A percentile compares a stretch with the other conserved stretches of the same genome.
Conservation (phyloP, 2,797 vertebrate genomes). For the Oreortyx pictus region DNA sequence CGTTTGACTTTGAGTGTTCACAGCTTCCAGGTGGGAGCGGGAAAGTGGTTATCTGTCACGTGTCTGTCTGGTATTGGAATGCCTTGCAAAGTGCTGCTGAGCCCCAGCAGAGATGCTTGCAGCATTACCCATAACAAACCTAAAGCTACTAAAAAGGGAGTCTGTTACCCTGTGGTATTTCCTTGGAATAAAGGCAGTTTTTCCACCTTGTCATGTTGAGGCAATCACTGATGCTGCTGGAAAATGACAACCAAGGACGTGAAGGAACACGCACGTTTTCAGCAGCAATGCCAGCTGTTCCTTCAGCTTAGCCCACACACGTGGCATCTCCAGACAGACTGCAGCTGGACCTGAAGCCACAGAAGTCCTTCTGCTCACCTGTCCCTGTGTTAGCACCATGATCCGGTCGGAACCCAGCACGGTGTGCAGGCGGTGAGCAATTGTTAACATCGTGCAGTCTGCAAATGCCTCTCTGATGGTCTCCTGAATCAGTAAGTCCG, state of each 20-base stretch:
- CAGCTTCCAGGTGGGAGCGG: background rate
- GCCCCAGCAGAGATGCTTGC: background rate
- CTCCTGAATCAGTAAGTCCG: slow-evolving; percentile 91
- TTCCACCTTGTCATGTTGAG: background rate
- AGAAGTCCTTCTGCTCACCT: slow-evolving; percentile 78
- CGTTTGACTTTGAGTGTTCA: background rate
- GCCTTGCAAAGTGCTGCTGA: background rate
- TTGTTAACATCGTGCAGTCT: slow-evolving; percentile 93
- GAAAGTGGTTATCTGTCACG: background rate
- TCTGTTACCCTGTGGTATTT: background rate
- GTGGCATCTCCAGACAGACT: background rate
- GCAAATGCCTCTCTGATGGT: slow-evolving; percentile 91
- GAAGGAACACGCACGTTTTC: background rate
- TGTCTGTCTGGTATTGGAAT: background rate
- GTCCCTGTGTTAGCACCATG: slow-evolving; percentile 93
- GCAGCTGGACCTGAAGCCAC: background rate
- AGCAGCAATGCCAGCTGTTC: background rate
- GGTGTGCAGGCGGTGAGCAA: slow-evolving; percentile 91
- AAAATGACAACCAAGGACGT: background rate
- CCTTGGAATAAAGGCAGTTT: background rate
- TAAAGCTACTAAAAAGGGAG: background rate
- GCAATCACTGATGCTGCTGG: background rate
- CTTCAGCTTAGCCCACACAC: background rate
- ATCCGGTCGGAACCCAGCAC: slow-evolving; percentile 91
- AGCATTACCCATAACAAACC: background rate